These are phyloP conservation scores for Phoenicopterus ruber DNA, from an alignment of 2,113 vertebrate species.

Conservation along the genomic window DNA sequence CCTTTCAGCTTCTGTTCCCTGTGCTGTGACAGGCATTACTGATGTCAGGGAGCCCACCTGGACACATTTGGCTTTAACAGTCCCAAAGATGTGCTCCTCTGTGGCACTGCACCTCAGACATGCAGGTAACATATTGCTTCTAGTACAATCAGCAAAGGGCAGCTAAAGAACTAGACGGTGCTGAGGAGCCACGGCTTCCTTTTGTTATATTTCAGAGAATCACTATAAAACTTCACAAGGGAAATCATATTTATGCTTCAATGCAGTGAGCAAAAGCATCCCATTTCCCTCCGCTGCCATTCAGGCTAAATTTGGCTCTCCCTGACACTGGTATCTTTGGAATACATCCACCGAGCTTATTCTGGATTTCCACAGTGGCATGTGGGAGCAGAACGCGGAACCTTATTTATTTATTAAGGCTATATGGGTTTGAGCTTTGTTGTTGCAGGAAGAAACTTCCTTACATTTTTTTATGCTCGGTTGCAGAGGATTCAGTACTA, in stretches of 20 bases:
- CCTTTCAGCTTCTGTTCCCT: not conserved
- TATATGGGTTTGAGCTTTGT: not conserved
- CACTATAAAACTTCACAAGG: not conserved
- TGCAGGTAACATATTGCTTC: not conserved
- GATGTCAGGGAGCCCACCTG: not conserved
- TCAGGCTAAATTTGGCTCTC: not conserved
- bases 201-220: not conserved
- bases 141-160: not conserved
- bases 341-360: slow-evolving; percentile 6
- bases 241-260: slow-evolving; percentile 18
- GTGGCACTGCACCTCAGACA: not conserved
- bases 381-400: not conserved
- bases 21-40: not conserved
- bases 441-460: not conserved
- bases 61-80: rapidly evolving
- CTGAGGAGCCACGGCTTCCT: not conserved
- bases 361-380: not conserved
- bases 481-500: not conserved
- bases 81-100: not conserved
- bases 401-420: slow-evolving; percentile 23
- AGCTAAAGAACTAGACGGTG: not conserved
- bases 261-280: not conserved
- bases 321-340: not conserved
- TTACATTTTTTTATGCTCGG: not conserved
- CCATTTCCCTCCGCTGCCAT: slow-evolving; percentile 31